Conservation (phyloP, 1,140 invertebrate genomes). For the Trichogramma pretiosum region DNA sequence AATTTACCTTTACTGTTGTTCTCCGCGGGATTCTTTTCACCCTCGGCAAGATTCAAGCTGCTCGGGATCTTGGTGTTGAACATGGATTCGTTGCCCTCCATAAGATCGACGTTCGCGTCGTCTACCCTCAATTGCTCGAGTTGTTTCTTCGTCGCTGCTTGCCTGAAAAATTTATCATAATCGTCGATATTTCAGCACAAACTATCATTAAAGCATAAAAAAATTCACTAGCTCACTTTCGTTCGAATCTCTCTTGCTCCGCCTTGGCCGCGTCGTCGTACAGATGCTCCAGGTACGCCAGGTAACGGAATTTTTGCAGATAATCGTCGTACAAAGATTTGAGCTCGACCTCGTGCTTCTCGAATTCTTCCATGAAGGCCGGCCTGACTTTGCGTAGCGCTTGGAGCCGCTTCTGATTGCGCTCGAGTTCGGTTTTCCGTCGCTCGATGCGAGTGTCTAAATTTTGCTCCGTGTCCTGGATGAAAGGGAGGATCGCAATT, state of each 20-base stretch:
- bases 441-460: conserved; percentile 89
- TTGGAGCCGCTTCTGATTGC: conserved; percentile 85
- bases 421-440: conserved; percentile 76
- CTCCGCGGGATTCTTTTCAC: conserved; percentile 28
- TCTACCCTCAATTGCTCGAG: conserved; percentile 45
- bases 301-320: conserved; percentile 75
- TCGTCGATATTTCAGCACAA: not conserved
- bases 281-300: conserved; percentile 72
- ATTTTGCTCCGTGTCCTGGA: conserved; percentile 54
- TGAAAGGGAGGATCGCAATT: no score
- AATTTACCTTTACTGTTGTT: conserved; percentile 28
- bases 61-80: conserved; percentile 36
- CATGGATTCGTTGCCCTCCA: conserved; percentile 40
- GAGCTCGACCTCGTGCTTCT: conserved; percentile 79
- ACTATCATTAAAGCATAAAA: not conserved
- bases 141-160: conserved; percentile 46
- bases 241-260: conserved; percentile 63
- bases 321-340: conserved; percentile 80
- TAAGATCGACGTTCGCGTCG: conserved; percentile 40
- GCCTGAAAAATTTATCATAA: conserved; percentile 22
- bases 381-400: conserved; percentile 94
- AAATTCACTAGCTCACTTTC: conserved; percentile 23
- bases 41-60: conserved; percentile 23
- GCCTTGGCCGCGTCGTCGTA: conserved; percentile 60
- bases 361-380: conserved; percentile 95